Evolutionary conservation across 2,113 vertebrate genomes (phyloP).

Genomic region (Lophius piscatorius): DNA sequence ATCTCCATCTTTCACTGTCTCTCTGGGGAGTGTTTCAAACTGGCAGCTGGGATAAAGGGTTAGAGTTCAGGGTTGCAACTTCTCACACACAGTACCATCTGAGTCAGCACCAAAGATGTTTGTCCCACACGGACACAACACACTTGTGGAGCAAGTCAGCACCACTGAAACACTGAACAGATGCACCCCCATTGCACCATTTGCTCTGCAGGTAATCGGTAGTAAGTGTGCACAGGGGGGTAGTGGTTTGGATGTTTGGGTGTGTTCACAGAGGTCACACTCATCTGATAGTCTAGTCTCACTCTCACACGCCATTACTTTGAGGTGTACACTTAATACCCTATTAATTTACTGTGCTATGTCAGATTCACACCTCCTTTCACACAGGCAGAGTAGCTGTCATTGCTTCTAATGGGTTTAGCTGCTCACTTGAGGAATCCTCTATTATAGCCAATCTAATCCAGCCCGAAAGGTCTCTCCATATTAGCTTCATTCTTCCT

Average conservation of each 20-base stretch:
- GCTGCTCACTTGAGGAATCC: constrained; percentile 48
- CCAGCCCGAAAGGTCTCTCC: constrained; percentile 36
- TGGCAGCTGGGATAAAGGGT: constrained; percentile 57
- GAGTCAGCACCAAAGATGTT: constrained; percentile 56
- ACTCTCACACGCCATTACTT: constrained; percentile 49
- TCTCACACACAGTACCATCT: constrained; percentile 34
- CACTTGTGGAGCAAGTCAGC: constrained; percentile 38
- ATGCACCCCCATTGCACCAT: constrained; percentile 39
- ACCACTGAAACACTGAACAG: constrained; percentile 59
- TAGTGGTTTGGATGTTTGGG: constrained; percentile 47
- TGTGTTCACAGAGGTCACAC: constrained; percentile 31
- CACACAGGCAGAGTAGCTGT: constrained; percentile 57
- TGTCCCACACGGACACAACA: constrained; percentile 24
- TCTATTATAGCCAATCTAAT: constrained; percentile 54
- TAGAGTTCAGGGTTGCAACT: constrained; percentile 60
- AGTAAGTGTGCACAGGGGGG: constrained; percentile 37
- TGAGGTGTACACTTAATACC: constrained; percentile 58
- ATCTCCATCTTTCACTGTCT: constrained; percentile 44
- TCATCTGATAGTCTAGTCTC: constrained; percentile 61
- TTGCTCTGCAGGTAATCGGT: constrained; percentile 65
- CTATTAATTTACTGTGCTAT: constrained; percentile 65
- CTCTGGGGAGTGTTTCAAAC: constrained; percentile 47
- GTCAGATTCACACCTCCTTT: constrained; percentile 62
- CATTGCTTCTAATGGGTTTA: constrained; percentile 60
- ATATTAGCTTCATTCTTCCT: constrained; percentile 38